Evolutionary conservation across 2,113 vertebrate genomes (phyloP).

Genomic region (Pimephales promelas): DNA sequence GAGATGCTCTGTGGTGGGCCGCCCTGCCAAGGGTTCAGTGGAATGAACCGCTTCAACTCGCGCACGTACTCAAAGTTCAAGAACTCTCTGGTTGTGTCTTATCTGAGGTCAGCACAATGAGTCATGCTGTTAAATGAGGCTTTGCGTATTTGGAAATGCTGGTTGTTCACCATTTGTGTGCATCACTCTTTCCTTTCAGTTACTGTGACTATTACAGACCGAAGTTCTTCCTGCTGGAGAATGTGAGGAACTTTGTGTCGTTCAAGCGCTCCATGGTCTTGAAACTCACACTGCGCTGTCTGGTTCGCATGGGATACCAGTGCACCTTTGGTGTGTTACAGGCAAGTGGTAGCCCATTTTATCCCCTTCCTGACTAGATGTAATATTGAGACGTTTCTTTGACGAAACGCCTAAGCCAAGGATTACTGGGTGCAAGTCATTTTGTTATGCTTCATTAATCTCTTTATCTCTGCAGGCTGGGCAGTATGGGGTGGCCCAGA

Average conservation of each 20-base stretch:
- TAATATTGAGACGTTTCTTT: no score
- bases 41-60: slow-evolving; percentile 99
- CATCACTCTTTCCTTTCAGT: slow-evolving; percentile 66
- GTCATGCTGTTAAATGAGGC: background rate
- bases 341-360: slow-evolving; percentile 68
- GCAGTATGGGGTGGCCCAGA: slow-evolving; percentile 94
- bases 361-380: no score
- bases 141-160: background rate
- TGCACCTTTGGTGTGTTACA: slow-evolving; percentile 96
- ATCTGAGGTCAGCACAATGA: slow-evolving; percentile 82
- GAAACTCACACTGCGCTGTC: slow-evolving; percentile 92
- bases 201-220: slow-evolving; percentile 98
- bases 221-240: slow-evolving; percentile 93
- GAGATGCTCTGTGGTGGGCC: slow-evolving; percentile 95
- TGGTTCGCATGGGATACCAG: slow-evolving; percentile 97
- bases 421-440: no score
- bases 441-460: background rate
- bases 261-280: slow-evolving; percentile 97
- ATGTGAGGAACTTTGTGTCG: slow-evolving; percentile 94
- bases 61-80: slow-evolving; percentile 98
- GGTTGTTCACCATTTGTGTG: background rate
- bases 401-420: background rate
- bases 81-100: slow-evolving; percentile 96
- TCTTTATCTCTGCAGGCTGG: slow-evolving; percentile 78
- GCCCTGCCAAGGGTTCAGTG: slow-evolving; percentile 96